Evolutionary conservation across 2,888 invertebrate species (phyloP).

Genomic region (Lepidonotus clava): DNA sequence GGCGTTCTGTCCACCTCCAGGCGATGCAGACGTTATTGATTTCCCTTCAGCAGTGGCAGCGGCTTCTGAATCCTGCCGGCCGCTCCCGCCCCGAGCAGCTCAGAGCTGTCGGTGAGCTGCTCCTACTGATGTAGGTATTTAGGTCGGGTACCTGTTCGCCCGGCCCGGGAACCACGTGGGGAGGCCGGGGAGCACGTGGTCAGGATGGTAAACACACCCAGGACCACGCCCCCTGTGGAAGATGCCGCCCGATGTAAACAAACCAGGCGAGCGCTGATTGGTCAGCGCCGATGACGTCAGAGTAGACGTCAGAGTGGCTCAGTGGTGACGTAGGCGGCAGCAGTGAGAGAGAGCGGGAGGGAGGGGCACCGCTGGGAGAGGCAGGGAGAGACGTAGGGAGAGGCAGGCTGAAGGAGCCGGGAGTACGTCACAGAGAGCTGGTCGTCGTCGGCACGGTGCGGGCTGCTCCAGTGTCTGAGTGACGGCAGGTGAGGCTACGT

Average conservation of each 20-base stretch:
- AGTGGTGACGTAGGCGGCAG: neutral
- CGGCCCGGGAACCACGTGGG: neutral
- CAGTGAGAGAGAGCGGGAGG: neutral
- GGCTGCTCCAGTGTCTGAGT: too few relatives aligned
- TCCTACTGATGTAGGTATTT: neutral
- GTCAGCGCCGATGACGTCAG: neutral
- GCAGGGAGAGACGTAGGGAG: neutral
- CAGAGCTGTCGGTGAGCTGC: neutral
- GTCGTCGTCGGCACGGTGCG: neutral
- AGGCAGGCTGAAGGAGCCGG: neutral
- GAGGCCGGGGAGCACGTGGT: neutral
- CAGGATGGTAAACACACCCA: too few relatives aligned
- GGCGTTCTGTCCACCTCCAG: too few relatives aligned
- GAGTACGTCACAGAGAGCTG: neutral
- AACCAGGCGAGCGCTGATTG: neutral
- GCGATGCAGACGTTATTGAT: constrained; percentile 1
- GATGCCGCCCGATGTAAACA: neutral
- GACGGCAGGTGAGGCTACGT: too few relatives aligned
- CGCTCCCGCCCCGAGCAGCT: neutral
- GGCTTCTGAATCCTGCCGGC: neutral
- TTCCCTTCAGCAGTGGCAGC: neutral
- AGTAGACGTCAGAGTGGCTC: neutral
- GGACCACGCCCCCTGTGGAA: neutral
- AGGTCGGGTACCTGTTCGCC: neutral
- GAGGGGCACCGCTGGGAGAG: neutral